Evolutionary conservation across 2,113 vertebrate genomes (phyloP), one percentile per base, ranked within the genome.

Genomic region (Polypterus bichir): DNA sequence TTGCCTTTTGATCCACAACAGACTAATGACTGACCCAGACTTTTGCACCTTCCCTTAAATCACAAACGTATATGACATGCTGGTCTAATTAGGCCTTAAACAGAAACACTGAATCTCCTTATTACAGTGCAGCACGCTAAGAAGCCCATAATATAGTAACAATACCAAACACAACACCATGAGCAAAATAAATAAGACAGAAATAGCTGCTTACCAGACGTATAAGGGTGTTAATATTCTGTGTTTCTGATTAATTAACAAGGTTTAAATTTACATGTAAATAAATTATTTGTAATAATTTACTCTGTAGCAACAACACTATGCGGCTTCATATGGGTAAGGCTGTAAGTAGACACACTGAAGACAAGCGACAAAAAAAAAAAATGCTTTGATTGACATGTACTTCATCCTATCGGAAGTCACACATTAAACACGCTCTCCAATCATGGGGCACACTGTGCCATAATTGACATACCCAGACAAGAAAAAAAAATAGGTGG

Each of bases 251-350:
- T 6, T 53, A 59, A 58, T 58, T 56, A 5, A 27, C 27, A 27
- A 63, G 53, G 57, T 70, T 67, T 69, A 70, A 73, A 75, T 3
- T 76, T 78, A 74, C 72, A 71, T 77, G 7, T 52, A 8, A 8
- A 52, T 52, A 52, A 52, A 61, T 64, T 27, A 27, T 57, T 62
- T 68, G 59, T 61, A 70, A 60, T 67, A 68, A 59, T 58, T 67
- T 56, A 68, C 51, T 51, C 59, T 62, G 27, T 54, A 66, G 64
- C 49, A 63, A 64, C 62, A 66, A 68, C 66, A 70, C 65, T 67
- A 52, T 64, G 57, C 4, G 27, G 68, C 61, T 68, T 60, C 60
- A 49, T 53, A 62, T 61, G 58, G 61, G 54, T 27, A 53, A 69
- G 44, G 47, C 69, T 27, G 27, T 27, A 27, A 64, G 64, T 55